These are phyloP conservation scores for Cremastinae sp. DNA, from an alignment of 2,888 invertebrate genomes.

Conservation along the genomic window DNA sequence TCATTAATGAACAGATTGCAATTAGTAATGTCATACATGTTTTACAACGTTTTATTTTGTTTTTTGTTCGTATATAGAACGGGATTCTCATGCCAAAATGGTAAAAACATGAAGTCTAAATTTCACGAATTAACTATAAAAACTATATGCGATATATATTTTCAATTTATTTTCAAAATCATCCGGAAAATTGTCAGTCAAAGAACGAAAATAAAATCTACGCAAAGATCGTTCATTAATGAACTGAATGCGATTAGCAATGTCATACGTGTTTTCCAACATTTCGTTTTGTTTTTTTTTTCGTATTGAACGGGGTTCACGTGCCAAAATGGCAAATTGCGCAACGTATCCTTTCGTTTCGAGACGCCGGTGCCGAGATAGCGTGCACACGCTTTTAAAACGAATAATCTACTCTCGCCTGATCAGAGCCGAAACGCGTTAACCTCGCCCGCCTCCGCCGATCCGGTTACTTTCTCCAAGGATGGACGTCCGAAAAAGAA, in stretches of 20 bases:
- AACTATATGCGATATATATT: no score
- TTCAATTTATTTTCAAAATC: no score
- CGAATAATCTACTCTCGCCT: constrained; percentile 57
- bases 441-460: constrained; percentile 64
- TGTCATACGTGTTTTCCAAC: constrained; percentile 23
- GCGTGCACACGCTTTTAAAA: constrained; percentile 1
- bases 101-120: no score
- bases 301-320: constrained; percentile 45
- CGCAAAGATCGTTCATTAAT: constrained; percentile 1
- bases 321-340: constrained; percentile 50
- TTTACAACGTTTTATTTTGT: no score
- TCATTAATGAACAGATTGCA: no score
- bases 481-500: constrained; percentile 53
- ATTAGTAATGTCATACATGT: no score
- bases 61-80: no score
- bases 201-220: constrained; percentile 7
- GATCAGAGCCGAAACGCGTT: constrained; percentile 65
- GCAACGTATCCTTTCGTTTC: constrained; percentile 54
- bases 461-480: constrained; percentile 64
- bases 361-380: constrained; percentile 30
- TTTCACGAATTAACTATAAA: no score
- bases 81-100: no score
- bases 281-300: constrained; percentile 16
- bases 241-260: constrained; percentile 22
- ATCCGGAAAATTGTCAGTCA: not conserved